Evolutionary conservation across 2,797 vertebrate genomes (phyloP).

Genomic region (Sebastes cheni): DNA sequence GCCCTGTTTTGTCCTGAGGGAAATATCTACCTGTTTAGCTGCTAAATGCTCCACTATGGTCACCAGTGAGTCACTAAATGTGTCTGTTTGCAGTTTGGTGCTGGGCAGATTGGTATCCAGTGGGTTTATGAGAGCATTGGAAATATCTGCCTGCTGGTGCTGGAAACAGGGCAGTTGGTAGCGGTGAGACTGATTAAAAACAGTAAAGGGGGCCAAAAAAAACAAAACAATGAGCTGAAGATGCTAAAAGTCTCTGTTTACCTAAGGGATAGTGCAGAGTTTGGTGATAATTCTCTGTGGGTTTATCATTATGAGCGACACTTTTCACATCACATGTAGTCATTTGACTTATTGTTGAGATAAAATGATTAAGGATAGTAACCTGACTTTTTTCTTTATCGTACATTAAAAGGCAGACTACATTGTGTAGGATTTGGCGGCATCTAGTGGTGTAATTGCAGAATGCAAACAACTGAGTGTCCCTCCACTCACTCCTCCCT

Average conservation of each 20-base stretch:
- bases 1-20: neutral
- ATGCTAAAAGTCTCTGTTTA: neutral
- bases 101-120: neutral
- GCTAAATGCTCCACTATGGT: neutral
- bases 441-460: too few relatives aligned
- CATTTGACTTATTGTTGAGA: neutral
- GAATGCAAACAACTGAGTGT: too few relatives aligned
- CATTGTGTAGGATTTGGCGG: too few relatives aligned
- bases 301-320: neutral
- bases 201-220: neutral
- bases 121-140: neutral
- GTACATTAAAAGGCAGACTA: too few relatives aligned
- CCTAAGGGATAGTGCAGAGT: neutral
- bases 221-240: neutral
- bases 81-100: neutral
- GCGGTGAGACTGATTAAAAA: neutral
- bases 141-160: neutral
- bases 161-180: neutral
- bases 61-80: neutral
- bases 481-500: too few relatives aligned
- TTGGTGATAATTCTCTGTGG: accelerated
- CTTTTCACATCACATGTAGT: neutral
- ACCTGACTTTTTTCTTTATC: too few relatives aligned
- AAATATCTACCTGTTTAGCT: neutral
- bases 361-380: neutral